phyloP scores from a whole-genome alignment of 2,113 vertebrate species.

The Triplophysa dalaica region DNA sequence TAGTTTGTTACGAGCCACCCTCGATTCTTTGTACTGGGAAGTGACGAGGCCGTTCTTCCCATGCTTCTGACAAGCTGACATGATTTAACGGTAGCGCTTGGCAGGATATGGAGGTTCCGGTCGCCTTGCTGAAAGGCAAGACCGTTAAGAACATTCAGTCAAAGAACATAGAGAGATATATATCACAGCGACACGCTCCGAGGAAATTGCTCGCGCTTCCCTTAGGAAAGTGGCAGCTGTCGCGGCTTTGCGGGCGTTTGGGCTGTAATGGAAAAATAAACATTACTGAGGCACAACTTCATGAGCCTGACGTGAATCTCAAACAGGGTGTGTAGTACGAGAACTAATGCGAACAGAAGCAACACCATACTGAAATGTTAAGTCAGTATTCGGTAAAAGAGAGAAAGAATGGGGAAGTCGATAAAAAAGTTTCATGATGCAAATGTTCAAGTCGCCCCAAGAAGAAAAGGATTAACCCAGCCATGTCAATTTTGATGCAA shows the following conservation, averaged over 20 bases:
- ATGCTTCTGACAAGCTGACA: constrained; percentile 21
- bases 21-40: not conserved
- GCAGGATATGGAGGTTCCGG: constrained; percentile 30
- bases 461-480: not conserved
- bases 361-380: not conserved
- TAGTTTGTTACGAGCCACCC: not conserved
- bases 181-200: constrained; percentile 41
- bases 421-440: not conserved
- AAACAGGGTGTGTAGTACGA: constrained; percentile 15
- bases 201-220: constrained; percentile 44
- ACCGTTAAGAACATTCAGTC: constrained; percentile 30
- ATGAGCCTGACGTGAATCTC: constrained; percentile 7
- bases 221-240: constrained; percentile 43
- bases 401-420: not conserved
- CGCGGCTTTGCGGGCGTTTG: constrained; percentile 35
- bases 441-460: not conserved
- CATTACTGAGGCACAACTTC: constrained; percentile 36
- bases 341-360: not conserved
- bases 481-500: not conserved
- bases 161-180: constrained; percentile 29
- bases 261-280: constrained; percentile 55
- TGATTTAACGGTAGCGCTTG: constrained; percentile 30
- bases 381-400: not conserved
- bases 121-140: constrained; percentile 1
- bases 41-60: constrained; percentile 6